Evolutionary conservation across 2,797 vertebrate genomes (phyloP).

Genomic region (Petrocephalus schoutedeni): DNA sequence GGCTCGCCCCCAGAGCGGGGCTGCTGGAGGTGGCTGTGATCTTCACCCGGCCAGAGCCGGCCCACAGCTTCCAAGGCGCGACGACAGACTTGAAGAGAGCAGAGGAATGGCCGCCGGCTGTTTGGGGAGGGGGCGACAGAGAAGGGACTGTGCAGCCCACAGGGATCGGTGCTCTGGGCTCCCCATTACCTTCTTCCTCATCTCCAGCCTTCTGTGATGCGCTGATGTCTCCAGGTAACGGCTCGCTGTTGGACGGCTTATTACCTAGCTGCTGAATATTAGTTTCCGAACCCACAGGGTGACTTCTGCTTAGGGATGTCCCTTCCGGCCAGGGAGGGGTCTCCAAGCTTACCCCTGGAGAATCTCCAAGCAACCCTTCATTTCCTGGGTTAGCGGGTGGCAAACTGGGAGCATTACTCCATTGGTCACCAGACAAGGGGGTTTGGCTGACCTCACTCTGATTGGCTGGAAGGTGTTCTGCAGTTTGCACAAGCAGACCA

Average conservation of each 20-base stretch:
- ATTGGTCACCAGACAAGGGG: not conserved
- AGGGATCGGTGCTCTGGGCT: not conserved
- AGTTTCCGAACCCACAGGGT: not conserved
- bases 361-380: conserved; percentile 16
- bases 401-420: not conserved
- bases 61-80: conserved; percentile 32
- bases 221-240: not conserved
- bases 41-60: not conserved
- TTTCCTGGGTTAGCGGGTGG: not conserved
- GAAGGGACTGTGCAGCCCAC: not conserved
- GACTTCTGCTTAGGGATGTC: not conserved
- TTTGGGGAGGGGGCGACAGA: not conserved
- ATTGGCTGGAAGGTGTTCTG: not conserved
- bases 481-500: not conserved
- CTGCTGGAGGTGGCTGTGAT: not conserved
- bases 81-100: conserved; percentile 31
- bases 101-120: not conserved
- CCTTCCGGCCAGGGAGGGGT: conserved; percentile 50
- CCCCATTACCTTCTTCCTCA: not conserved
- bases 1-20: conserved; percentile 30
- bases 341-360: conserved; percentile 61
- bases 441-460: not conserved
- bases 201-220: not conserved
- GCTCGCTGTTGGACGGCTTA: not conserved
- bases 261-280: not conserved